Percentiles rank a stretch among this genome's conserved stretches.
Conservation (phyloP, 2,797 vertebrate species). For the Crossoptilon crossoptilon region DNA sequence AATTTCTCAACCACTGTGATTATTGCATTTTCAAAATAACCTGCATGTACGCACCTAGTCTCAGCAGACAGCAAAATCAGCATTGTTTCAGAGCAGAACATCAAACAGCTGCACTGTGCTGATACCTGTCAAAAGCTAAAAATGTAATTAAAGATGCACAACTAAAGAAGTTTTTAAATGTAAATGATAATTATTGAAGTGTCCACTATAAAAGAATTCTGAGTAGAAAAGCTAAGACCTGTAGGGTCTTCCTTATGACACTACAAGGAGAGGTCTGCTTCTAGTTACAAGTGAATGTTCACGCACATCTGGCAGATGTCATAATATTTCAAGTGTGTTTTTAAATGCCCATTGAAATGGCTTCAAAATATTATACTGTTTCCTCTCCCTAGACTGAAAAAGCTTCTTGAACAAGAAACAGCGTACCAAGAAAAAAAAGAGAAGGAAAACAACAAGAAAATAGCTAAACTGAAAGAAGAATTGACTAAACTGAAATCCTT, state of each 20-base stretch:
- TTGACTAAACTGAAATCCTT: constrained; percentile 95
- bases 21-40: neutral
- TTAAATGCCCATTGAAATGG: constrained; percentile 17
- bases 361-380: constrained; percentile 63
- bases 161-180: neutral
- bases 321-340: neutral
- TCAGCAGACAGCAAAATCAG: neutral
- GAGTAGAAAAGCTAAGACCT: neutral
- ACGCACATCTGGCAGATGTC: neutral
- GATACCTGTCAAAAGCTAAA: neutral
- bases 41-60: neutral
- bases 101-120: neutral
- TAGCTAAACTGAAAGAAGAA: constrained; percentile 89
- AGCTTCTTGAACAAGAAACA: constrained; percentile 92
- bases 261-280: neutral
- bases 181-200: neutral
- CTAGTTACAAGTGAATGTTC: neutral
- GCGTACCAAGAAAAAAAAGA: constrained; percentile 88
- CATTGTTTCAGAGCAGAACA: neutral
- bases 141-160: neutral
- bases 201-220: neutral
- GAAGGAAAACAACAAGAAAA: constrained; percentile 88
- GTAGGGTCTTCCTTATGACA: neutral
- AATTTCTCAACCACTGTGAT: neutral
- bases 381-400: constrained; percentile 88